Evolutionary conservation across 1,140 invertebrate genomes (phyloP), one percentile per base, ranked within the genome.

Genomic region (Drosophila suzukii): DNA sequence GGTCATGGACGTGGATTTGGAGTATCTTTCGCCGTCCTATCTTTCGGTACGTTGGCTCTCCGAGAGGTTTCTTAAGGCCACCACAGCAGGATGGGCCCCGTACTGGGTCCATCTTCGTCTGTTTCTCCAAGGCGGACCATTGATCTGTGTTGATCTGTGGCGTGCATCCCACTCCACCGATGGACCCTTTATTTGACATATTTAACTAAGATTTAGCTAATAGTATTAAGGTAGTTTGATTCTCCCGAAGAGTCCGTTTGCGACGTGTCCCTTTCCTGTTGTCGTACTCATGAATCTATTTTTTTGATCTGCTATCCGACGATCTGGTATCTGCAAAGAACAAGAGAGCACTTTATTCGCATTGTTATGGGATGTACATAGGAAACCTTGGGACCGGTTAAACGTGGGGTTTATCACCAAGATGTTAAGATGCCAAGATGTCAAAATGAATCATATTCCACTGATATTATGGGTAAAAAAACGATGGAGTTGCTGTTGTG

Each of bases 241-340:
- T 65, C 68, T 51, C 55, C 43, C 47, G 24, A 63, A 75, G 59
- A 51, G 59, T 73, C 57, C 50, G 65, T 60, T 53, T 61, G 50
- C 59, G 57, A 50, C 54, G 59, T 55, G 60, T 55, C 59, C 59
- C 51, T 57, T 51, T 62, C 24, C 72, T 71, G 36, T 67, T 57
- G 43, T 36, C 60, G 73, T 75, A 75, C 54, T 75, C 72, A 76
- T 76, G 72, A 75, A 59, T 75, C 30, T 75, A 43, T 63, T 54
- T 44, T 49, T 75, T 17, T 39, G 39, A 27, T 74, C 39, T 65
- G 36, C 43, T 57, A 10, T 41, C 17, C 59, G 41, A 34, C 63
- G 43, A 43, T 43, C 41, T 43, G 15, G 53, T 76, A 68, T 58
- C 72, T 67, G 65, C 24, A 57, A 58, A 43, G 30, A 17, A 46